Evolutionary conservation across 1,140 invertebrate species (phyloP).

Genomic region (Aleiodes sp.): DNA sequence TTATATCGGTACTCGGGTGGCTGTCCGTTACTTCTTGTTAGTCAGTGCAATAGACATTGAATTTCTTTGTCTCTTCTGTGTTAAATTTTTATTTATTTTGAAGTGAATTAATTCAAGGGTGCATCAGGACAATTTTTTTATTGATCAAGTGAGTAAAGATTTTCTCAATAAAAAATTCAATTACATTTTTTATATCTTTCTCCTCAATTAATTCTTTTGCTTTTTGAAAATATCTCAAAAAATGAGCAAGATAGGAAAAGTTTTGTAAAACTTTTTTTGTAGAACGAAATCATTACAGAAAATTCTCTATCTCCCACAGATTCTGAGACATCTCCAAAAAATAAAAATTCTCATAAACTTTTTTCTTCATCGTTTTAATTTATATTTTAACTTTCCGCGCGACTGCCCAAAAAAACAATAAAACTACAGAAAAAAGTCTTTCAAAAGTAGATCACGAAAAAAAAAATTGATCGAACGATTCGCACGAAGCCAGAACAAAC

Average conservation of each 20-base stretch:
- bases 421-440: conserved; percentile 43
- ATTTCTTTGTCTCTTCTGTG: background rate
- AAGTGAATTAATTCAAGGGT: background rate
- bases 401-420: background rate
- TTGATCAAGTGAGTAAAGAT: background rate
- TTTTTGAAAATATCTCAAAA: no score
- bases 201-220: no score
- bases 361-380: no score
- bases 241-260: no score
- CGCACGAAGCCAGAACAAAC: conserved; percentile 56
- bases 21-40: background rate
- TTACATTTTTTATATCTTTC: no score
- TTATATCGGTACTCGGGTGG: background rate
- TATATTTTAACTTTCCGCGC: background rate
- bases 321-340: no score
- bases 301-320: no score
- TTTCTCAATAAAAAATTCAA: background rate
- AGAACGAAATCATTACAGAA: no score
- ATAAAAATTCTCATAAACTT: no score
- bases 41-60: background rate
- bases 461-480: conserved; percentile 64
- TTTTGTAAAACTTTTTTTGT: no score
- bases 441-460: conserved; percentile 53
- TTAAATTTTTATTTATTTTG: background rate
- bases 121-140: background rate